Percentiles rank a stretch among this genome's conserved stretches.
phyloP scores from a whole-genome alignment of 2,797 vertebrate genomes.

The Neoniphon sammara region DNA sequence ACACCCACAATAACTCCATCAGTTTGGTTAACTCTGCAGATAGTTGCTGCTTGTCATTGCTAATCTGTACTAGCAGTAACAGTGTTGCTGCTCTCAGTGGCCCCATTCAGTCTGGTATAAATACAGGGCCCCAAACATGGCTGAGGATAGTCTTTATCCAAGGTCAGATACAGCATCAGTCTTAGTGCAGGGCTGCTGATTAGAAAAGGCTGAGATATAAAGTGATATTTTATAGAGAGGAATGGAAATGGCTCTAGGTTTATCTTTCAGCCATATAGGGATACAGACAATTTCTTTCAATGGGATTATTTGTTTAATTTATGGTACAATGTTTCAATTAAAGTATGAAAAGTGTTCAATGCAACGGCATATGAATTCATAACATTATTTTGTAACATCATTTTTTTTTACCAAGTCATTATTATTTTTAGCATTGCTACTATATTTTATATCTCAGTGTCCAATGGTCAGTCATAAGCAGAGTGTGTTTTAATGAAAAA shows the following conservation, averaged over 20 bases:
- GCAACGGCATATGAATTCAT: too few relatives aligned
- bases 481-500: neutral
- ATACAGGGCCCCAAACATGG: slow-evolving; percentile 37
- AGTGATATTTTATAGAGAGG: neutral
- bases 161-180: slow-evolving; percentile 16
- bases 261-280: neutral
- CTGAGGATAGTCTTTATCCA: slow-evolving; percentile 20
- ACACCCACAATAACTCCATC: neutral
- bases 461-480: neutral
- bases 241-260: neutral
- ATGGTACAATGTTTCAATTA: too few relatives aligned
- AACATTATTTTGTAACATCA: too few relatives aligned
- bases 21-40: slow-evolving; percentile 3
- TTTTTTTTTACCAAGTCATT: too few relatives aligned
- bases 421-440: too few relatives aligned
- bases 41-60: slow-evolving; percentile 21
- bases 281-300: neutral
- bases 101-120: slow-evolving; percentile 38
- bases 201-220: neutral
- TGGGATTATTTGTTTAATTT: neutral
- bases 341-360: too few relatives aligned
- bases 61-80: slow-evolving; percentile 47
- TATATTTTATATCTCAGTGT: neutral
- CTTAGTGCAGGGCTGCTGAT: slow-evolving; percentile 5
- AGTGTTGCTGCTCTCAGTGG: slow-evolving; percentile 47